Evolutionary conservation across 2,888 invertebrate genomes (phyloP), one percentile per base, ranked within the genome.

Genomic region (Agrotis ipsilon): DNA sequence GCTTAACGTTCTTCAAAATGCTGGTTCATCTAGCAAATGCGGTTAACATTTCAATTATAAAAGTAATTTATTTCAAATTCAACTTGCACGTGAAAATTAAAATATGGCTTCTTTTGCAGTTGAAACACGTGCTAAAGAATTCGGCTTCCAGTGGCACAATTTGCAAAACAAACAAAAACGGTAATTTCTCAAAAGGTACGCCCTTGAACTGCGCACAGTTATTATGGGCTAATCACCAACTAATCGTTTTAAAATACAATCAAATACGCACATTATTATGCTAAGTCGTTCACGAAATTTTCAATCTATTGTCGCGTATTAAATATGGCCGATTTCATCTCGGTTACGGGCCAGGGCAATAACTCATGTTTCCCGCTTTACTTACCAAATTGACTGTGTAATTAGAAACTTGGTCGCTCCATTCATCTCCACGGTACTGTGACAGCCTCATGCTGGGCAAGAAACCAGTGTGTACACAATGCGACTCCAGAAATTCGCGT

Each of bases 371-470:
- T 91, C 92, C 88, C 92, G 91, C 93, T 93, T 92, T 91, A 91
- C 88, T 82, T 85, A 91, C 92, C 93, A 96, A 96, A 96, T 96
- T 95, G 95, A 95, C 90, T 95, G 95, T 95, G 93, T 96, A 95
- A 96, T 96, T 95, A 94, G 91, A 93, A 93, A 91, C 92, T 92
- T 90, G 89, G 91, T 88, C 71, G 77, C 32, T 86, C 87, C 89
- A 92, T 94, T 93, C 92, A 93, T 89, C 75, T 89, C 87, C 86
- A 88, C 87, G 86, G 87, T 83, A 88, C 87, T 87, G 87, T 89
- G 91, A 88, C 87, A 92, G 92, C 91, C 92, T 93, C 96, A 95
- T 87, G 95, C 95, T 94, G 95, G 62, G 95, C 82, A 91, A 82
- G 88, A 93, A 95, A 95, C 95, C 95, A 94, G 95, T 94, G 92